A percentile compares a stretch with the other conserved stretches of the same genome.
phyloP scores from a whole-genome alignment of 2,797 vertebrate species.

The Protonibea diacanthus region DNA sequence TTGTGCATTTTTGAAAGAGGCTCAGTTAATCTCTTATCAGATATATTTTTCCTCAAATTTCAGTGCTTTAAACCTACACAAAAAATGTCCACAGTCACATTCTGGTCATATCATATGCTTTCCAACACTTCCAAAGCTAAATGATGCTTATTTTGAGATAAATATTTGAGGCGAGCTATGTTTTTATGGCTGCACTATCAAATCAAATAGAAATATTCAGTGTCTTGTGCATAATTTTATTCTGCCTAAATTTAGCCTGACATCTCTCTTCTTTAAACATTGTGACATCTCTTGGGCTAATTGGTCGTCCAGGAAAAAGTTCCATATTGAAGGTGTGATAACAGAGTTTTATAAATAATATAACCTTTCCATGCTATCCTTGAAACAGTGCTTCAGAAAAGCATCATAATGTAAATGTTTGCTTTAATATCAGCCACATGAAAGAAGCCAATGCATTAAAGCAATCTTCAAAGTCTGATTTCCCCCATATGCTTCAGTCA shows the following conservation, averaged over 20 bases:
- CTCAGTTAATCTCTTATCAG: no score
- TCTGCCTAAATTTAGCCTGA: not conserved
- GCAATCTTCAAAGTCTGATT: conserved; percentile 61
- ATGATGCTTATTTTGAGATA: not conserved
- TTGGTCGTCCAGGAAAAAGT: not conserved
- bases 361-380: conserved; percentile 29
- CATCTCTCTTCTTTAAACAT: not conserved
- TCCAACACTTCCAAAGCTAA: not conserved
- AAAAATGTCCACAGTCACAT: not conserved
- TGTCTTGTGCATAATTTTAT: not conserved
- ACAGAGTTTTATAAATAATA: conserved; percentile 37
- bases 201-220: conserved; percentile 7
- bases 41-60: not conserved
- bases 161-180: not conserved
- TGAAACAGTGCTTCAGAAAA: conserved; percentile 52
- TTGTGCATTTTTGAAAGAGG: not conserved
- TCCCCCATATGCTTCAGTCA: conserved; percentile 48
- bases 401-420: conserved; percentile 69
- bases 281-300: not conserved
- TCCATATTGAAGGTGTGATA: not conserved
- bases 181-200: not conserved
- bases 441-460: conserved; percentile 67
- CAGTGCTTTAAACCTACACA: not conserved
- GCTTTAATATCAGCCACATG: conserved; percentile 53
- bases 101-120: no score